phyloP scores from a whole-genome alignment of 2,888 invertebrate species.

The Agrotis puta region DNA sequence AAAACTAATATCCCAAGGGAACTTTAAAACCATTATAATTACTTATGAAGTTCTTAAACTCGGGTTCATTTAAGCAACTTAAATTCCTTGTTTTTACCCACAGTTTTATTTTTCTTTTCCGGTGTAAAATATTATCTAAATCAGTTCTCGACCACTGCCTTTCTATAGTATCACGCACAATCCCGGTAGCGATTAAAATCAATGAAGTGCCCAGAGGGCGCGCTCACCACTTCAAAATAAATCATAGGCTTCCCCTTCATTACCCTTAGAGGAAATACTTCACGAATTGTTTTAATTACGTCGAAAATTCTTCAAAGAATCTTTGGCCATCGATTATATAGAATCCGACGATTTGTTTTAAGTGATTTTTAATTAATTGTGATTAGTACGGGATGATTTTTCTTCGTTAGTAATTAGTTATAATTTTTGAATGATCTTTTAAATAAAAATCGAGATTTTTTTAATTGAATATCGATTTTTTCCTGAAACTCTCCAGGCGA shows the following conservation, averaged over 20 bases:
- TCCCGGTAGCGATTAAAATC: slow-evolving; percentile 75
- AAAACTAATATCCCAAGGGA: too few species aligned
- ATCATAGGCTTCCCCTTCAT: slow-evolving; percentile 79
- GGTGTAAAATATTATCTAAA: slow-evolving; percentile 36
- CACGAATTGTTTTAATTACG: slow-evolving; percentile 73
- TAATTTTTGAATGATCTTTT: neutral
- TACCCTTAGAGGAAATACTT: slow-evolving; percentile 75
- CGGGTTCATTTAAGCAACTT: too few species aligned
- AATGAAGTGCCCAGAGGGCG: slow-evolving; percentile 73
- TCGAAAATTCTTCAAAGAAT: slow-evolving; percentile 58
- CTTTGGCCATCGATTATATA: slow-evolving; percentile 52
- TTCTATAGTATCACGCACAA: slow-evolving; percentile 39
- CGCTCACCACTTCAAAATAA: slow-evolving; percentile 80
- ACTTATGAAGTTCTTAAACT: too few species aligned
- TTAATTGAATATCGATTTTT: neutral
- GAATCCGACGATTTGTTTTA: slow-evolving; percentile 31
- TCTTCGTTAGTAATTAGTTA: slow-evolving; percentile 11
- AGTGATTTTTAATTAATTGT: slow-evolving; percentile 52
- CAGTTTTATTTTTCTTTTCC: neutral
- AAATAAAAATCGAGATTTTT: neutral
- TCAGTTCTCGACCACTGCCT: slow-evolving; percentile 28
- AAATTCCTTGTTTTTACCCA: too few species aligned
- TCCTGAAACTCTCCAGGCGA: neutral
- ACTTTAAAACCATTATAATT: too few species aligned
- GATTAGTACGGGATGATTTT: slow-evolving; percentile 19